Evolutionary conservation across 2,797 vertebrate genomes (phyloP).

Genomic region (Rhinophrynus dorsalis): DNA sequence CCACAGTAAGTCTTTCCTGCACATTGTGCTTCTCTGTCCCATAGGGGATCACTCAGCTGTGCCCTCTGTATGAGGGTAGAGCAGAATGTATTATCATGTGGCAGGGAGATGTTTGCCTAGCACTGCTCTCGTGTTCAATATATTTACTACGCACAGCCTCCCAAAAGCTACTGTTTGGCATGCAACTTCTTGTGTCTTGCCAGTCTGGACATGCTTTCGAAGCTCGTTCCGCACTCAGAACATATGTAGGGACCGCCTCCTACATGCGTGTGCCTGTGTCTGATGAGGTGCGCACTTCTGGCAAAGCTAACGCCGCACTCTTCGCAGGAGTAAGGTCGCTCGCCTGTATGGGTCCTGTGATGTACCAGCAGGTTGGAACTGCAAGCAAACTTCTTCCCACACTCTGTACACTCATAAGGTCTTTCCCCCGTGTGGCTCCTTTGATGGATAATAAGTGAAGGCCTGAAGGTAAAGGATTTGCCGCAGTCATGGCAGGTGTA

Average conservation of each 20-base stretch:
- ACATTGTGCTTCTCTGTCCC: no score
- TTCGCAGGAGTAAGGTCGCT: not conserved
- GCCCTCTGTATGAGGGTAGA: no score
- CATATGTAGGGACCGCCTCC: not conserved
- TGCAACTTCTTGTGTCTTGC: no score
- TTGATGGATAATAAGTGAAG: slow-evolving; percentile 58
- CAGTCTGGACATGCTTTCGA: no score
- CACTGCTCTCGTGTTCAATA: no score
- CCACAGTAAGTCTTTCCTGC: no score
- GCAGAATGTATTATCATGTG: no score
- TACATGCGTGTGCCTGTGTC: slow-evolving; percentile 1
- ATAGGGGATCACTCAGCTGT: no score
- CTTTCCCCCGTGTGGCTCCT: slow-evolving; percentile 57
- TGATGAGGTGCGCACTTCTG: not conserved
- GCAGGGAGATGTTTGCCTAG: no score
- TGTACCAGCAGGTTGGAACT: slow-evolving; percentile 50
- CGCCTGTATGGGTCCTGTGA: slow-evolving; percentile 16
- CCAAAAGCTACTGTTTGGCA: no score
- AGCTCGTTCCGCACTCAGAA: not conserved
- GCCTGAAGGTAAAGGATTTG: slow-evolving; percentile 56
- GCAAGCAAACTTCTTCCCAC: slow-evolving; percentile 56
- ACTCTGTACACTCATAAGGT: slow-evolving; percentile 56
- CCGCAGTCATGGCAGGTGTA: slow-evolving; percentile 57
- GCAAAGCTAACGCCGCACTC: slow-evolving; percentile 2
- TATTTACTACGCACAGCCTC: no score